These are phyloP conservation scores for Escarpia spicata DNA, from an alignment of 2,888 invertebrate genomes.

Conservation along the genomic window DNA sequence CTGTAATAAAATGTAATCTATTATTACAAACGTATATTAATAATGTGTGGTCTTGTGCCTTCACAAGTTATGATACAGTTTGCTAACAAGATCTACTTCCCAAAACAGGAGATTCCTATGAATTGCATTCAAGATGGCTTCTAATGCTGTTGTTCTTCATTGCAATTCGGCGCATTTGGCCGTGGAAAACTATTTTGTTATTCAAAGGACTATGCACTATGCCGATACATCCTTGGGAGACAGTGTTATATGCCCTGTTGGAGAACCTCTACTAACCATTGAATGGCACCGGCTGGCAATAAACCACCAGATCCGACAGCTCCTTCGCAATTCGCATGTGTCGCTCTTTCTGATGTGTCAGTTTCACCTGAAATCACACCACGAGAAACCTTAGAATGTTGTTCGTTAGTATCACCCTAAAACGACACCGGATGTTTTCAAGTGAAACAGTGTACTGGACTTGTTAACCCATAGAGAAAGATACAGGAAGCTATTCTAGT, in stretches of 20 bases:
- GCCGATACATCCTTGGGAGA: too few relatives aligned
- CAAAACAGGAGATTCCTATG: too few relatives aligned
- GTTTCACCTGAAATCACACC: conserved; percentile 10
- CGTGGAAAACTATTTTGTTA: too few relatives aligned
- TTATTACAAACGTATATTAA: conserved; percentile 70
- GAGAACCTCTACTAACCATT: conserved; percentile 62
- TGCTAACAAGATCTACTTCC: neutral
- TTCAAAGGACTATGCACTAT: too few relatives aligned
- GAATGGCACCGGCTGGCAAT: conserved; percentile 89
- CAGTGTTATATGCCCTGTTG: too few relatives aligned
- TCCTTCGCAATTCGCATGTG: conserved; percentile 93
- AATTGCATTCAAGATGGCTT: too few relatives aligned
- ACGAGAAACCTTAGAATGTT: neutral
- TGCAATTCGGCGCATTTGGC: too few relatives aligned
- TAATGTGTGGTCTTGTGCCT: neutral
- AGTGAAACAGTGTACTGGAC: neutral
- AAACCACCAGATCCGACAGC: conserved; percentile 95
- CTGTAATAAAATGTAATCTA: neutral
- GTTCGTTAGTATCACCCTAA: neutral
- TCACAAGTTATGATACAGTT: neutral
- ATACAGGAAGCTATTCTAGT: neutral
- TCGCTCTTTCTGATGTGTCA: conserved; percentile 79
- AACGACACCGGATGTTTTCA: neutral
- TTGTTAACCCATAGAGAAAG: neutral
- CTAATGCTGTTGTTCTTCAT: too few relatives aligned